A percentile compares a stretch with the other conserved stretches of the same genome.
Evolutionary conservation across 1,140 invertebrate species (phyloP).

Genomic region (Philotrypesis tridentata): DNA sequence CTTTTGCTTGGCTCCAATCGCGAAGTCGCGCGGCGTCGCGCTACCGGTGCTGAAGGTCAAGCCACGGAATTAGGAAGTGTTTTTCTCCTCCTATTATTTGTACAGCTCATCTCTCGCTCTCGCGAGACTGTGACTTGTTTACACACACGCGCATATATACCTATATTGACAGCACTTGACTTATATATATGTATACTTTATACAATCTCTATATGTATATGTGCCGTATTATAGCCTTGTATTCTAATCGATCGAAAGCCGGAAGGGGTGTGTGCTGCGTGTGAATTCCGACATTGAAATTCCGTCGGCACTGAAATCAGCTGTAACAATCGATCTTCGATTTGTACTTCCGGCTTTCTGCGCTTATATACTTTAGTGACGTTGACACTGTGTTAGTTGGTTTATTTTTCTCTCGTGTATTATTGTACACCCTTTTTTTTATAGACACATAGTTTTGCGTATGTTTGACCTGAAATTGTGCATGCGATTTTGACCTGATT

Average conservation of each 20-base stretch:
- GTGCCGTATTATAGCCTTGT: background rate
- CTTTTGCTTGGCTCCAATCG: slow-evolving; percentile 20
- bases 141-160: background rate
- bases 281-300: background rate
- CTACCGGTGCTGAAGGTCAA: slow-evolving; percentile 23
- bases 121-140: background rate
- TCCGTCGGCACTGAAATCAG: too few relatives aligned
- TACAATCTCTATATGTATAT: too few relatives aligned
- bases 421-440: background rate
- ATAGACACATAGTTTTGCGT: background rate
- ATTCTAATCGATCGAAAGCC: background rate
- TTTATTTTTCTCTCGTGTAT: too few relatives aligned
- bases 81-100: background rate
- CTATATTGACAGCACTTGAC: background rate
- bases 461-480: background rate
- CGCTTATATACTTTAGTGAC: too few relatives aligned
- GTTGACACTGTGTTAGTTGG: too few relatives aligned
- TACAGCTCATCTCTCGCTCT: background rate
- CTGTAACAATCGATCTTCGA: too few relatives aligned
- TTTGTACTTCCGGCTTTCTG: background rate
- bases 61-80: slow-evolving; percentile 49
- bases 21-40: background rate
- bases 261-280: background rate
- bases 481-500: background rate
- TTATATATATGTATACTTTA: background rate